phyloP scores from a whole-genome alignment of 2,888 invertebrate species.

The Boloria selene region DNA sequence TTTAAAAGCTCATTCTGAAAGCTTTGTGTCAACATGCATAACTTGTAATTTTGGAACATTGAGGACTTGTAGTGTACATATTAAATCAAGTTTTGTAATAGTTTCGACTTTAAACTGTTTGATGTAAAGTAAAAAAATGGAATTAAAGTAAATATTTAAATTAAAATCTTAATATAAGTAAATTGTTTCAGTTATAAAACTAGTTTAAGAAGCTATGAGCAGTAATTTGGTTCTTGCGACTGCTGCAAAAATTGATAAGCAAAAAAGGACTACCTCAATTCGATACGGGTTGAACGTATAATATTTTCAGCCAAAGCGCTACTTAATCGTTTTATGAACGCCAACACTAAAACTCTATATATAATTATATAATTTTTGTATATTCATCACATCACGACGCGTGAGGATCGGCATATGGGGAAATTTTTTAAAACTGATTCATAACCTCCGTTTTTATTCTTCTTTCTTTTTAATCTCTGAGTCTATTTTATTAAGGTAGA shows the following conservation, averaged over 20 bases:
- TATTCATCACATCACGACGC: too few species aligned
- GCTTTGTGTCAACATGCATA: background rate
- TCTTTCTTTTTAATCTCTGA: too few species aligned
- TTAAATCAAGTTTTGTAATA: background rate
- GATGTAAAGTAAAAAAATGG: background rate
- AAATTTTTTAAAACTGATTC: too few species aligned
- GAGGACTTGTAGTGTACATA: background rate
- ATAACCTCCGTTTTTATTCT: too few species aligned
- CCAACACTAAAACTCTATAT: background rate
- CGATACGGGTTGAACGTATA: conserved; percentile 21
- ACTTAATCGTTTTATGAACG: conserved; percentile 2
- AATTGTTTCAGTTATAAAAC: background rate
- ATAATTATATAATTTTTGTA: too few species aligned
- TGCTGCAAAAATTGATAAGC: conserved; percentile 15
- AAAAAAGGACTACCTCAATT: conserved; percentile 29
- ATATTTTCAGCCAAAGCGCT: conserved; percentile 8
- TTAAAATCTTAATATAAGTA: background rate
- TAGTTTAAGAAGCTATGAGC: background rate
- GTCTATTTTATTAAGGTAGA: too few species aligned
- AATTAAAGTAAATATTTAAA: conserved; percentile 1
- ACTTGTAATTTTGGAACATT: conserved; percentile 12
- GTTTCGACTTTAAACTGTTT: background rate
- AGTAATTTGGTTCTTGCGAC: conserved; percentile 12
- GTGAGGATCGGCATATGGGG: too few species aligned
- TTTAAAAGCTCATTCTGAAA: conserved; percentile 22